Evolutionary conservation across 2,113 vertebrate genomes (phyloP), one percentile per base, ranked within the genome.

Genomic region (Ascaphus truei): DNA sequence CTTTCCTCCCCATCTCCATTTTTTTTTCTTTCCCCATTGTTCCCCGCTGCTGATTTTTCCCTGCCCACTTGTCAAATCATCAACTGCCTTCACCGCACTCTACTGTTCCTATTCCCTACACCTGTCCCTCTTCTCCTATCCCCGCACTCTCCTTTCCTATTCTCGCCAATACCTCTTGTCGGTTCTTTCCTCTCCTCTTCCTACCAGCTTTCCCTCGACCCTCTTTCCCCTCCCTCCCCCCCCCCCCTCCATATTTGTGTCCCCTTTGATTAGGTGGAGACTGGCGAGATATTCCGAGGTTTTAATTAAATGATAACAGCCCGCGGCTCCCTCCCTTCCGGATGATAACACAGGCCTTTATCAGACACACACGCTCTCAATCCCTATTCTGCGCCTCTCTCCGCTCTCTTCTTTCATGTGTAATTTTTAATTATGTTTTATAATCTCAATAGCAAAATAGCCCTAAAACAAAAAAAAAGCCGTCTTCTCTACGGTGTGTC

Each of bases 231-330:
- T 56, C 16, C 53, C 3, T 59, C 50, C 30, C 51, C 29, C 23
- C 52, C 68, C 27, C 43, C 15, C 53, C 55, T 34, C 71, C 72
- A 30, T 65, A 59, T 72, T 36, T 79, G 78, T 81, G 80, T 76
- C 79, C 73, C 75, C 72, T 1, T 20, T 81, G 83, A 80, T 82
- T 65, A 81, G 80, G 56, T 74, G 69, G 76, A 82, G 79, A 66
- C 74, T 67, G 75, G 73, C 18, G 39, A 16, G 60, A 68, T 73
- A 75, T 25, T 1, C 12, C 43, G 75, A 75, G 76, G 75, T 77
- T 85, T 85, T 81, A 82, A 83, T 85, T 83, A 85, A 85, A 81
- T 85, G 81, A 85, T 85, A 85, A 82, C 79, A 51, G 83, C 74
- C 79, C 75, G 77, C 82, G 79, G 76, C 80, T 80, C 80, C 72